Evolutionary conservation across 2,113 vertebrate species (phyloP), one percentile per base, ranked within the genome.

Genomic region (Cottus gobio): DNA sequence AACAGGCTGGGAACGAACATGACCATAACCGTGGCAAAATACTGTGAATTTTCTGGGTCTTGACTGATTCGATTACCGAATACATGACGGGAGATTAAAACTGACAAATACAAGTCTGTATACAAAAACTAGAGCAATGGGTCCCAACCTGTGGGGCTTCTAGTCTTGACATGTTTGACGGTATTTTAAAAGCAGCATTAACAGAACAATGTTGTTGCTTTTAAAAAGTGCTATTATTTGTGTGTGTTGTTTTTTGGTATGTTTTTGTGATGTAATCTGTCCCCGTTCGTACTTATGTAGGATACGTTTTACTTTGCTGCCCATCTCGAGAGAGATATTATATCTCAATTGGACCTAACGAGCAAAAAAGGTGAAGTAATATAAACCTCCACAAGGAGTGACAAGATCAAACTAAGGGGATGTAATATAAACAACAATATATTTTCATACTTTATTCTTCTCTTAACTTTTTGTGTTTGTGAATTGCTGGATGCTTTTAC

Each of bases 11-110:
- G 16, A 57, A 57, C 52, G 5, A 26, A 11, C 52, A 1, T 11
- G 69, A 85, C 66, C 80, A 66, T 62, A 64, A 85, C 39, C 71
- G 18, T 79, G 30, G 75, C 39, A 71, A 87, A 89, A 85, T 37
- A 66, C 85, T 13, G 7, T 20, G 30, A 87, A 86, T 30, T 46
- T 71, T 44, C 83, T 42, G 61, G 58, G 44, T 79, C 66, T 15
- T 58, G 57, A 68, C 68, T 77, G 73, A 85, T 75, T 77, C 7
- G 26, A 50, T 54, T 69, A 61, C 1, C 30, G 52, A 68, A 82
- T 69, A 63, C 22, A 56, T 4, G 26, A 65, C 0, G 2, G 28
- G 39, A 69, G 26, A 75, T 67, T 16, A 73, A 54, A 22, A 24
- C 36, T 50, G 39, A 62, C 69, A 71, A 18, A 48, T n/a, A 50